Evolutionary conservation across 1,140 invertebrate genomes (phyloP).

Genomic region (Diachasmimorpha longicaudata): DNA sequence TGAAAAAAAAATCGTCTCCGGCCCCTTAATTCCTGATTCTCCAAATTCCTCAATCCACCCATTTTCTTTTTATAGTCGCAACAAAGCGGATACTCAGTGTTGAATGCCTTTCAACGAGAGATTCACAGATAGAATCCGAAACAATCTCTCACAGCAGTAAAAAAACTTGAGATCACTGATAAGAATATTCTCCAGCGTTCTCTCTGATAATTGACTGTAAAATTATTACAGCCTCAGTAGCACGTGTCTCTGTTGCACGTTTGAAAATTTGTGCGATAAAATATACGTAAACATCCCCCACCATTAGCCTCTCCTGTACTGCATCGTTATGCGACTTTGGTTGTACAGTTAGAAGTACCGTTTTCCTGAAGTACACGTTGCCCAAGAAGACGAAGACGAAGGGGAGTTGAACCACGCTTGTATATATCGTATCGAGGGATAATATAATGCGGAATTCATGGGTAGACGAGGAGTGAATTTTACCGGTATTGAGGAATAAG

Average conservation of each 20-base stretch:
- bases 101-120: neutral
- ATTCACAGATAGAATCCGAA: neutral
- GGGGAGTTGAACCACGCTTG: neutral
- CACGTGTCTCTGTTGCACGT: neutral
- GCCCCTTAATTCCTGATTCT: too few relatives aligned
- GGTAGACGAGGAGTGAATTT: neutral
- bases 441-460: slow-evolving; percentile 18
- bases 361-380: slow-evolving; percentile 46
- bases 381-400: slow-evolving; percentile 11
- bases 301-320: neutral
- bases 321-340: neutral
- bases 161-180: neutral
- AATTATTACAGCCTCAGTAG: neutral
- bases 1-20: too few relatives aligned
- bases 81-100: too few relatives aligned
- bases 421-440: slow-evolving; percentile 10
- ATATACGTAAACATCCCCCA: slow-evolving; percentile 13
- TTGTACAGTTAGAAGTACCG: slow-evolving; percentile 57
- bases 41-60: too few relatives aligned
- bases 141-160: neutral
- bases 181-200: neutral
- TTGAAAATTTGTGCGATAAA: neutral
- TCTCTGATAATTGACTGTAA: neutral
- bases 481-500: neutral
- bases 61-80: too few relatives aligned